Conservation (phyloP, 2,113 vertebrate species). For the Paralichthys olivaceus region DNA sequence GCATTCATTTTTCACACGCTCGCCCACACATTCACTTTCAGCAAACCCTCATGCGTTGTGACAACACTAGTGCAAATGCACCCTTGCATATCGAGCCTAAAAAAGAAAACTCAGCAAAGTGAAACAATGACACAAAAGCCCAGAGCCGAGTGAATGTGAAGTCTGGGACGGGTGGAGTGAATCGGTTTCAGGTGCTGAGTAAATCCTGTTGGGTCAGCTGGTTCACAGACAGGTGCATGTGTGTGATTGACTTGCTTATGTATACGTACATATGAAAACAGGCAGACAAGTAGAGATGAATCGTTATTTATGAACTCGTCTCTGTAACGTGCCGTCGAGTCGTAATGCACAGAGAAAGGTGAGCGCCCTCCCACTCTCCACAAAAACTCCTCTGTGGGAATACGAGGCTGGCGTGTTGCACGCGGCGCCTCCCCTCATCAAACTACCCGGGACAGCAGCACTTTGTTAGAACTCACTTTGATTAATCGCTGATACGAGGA, state of each 20-base stretch:
- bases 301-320: constrained; percentile 32
- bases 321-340: constrained; percentile 57
- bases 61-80: constrained; percentile 44
- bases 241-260: neutral
- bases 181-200: constrained; percentile 5
- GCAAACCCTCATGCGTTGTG: constrained; percentile 24
- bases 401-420: constrained; percentile 42
- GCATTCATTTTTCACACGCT: constrained; percentile 35
- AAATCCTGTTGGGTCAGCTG: neutral
- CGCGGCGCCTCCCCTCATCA: constrained; percentile 54
- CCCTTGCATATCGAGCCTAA: constrained; percentile 7
- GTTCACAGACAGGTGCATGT: constrained; percentile 20
- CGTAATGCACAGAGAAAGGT: constrained; percentile 54
- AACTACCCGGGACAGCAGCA: constrained; percentile 61
- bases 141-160: neutral
- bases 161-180: neutral
- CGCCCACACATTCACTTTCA: neutral
- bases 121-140: constrained; percentile 17
- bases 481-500: constrained; percentile 75
- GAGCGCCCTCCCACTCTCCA: constrained; percentile 1
- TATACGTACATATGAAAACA: neutral
- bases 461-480: constrained; percentile 76
- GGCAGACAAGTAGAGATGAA: constrained; percentile 17
- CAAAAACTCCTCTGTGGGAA: constrained; percentile 41
- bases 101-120: neutral